Conservation (phyloP, 2,113 vertebrate genomes). For the Phylloscopus trochilus region DNA sequence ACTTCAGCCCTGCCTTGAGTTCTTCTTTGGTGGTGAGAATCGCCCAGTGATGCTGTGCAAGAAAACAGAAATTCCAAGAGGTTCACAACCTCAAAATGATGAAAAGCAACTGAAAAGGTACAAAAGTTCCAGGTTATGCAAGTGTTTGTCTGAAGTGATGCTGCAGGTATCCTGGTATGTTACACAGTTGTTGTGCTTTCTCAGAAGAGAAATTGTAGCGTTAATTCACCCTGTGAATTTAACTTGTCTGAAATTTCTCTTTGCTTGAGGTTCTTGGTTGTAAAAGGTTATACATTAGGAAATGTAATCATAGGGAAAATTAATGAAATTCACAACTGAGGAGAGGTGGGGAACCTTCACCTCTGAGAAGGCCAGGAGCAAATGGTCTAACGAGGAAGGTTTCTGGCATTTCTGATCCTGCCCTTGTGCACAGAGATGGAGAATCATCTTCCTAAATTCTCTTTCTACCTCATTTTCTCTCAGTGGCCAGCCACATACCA, state of each 20-base stretch:
- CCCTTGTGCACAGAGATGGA: background rate
- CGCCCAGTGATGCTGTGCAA: fast-evolving
- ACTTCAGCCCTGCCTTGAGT: background rate
- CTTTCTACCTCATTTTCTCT: background rate
- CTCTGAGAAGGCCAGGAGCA: background rate
- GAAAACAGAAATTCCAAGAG: background rate
- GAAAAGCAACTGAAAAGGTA: background rate
- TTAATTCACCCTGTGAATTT: background rate
- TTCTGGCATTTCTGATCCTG: background rate
- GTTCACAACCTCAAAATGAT: background rate
- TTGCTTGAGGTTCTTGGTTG: background rate
- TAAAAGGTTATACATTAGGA: background rate
- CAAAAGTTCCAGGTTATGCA: background rate
- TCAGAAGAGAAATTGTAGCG: background rate
- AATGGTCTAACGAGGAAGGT: background rate
- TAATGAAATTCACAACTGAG: background rate
- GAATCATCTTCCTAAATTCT: background rate
- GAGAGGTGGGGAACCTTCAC: background rate
- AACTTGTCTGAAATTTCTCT: background rate
- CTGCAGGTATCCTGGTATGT: background rate
- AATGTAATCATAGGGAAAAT: background rate
- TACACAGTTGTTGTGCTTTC: background rate
- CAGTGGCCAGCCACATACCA: background rate
- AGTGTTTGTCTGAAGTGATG: background rate
- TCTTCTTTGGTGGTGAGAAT: background rate